Base-by-base conservation (phyloP, 2,797 vertebrate genomes). In the Denticeps clupeoides region DNA sequence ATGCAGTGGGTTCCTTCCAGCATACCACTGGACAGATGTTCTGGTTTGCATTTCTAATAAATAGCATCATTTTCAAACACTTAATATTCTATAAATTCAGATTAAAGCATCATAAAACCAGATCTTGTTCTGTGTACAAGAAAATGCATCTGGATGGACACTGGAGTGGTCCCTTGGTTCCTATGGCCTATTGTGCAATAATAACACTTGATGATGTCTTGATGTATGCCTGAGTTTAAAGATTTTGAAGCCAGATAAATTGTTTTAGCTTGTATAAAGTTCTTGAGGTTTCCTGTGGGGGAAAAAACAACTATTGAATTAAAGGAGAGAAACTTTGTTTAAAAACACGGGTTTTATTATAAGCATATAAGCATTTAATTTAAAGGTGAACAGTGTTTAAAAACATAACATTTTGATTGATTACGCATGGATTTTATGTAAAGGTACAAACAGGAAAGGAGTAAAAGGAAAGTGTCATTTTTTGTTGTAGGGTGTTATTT, bases 261-360 rank as follows among this genome's bases (percentile, higher is more conserved):
- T 66, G 71, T 81, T 74, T 70, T 65, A 42, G 37, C 19, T 26
- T 43, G 46, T 55, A 28, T 59, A 21, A 27, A 26, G 21, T 81
- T 81, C 72, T 65, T 72, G 86, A 82, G 76, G 81, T 94, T 94
- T 93, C 89, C 91, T 94, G 87, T 95, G 89, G 91, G 6, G 12
- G 28, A 28, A 28, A 9, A 19, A 50, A 52, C 40, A 27, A 29
- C 10, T 38, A 19, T 18, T 18, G 4, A 19, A 19, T 19, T n/a
- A n/a, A n/a, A n/a, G n/a, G n/a, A n/a, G n/a, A n/a, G n/a, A n/a
- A n/a, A n/a, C n/a, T n/a, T n/a, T n/a, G n/a, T n/a, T n/a, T n/a
- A n/a, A n/a, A n/a, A n/a, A n/a, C 35, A 18, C 35, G 21, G 35
- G 18, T 18, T 38, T 18, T 21, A 24, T 25, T 25, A 24, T 25